Base-by-base conservation (phyloP, 2,797 vertebrate genomes). In the Bovichtus variegatus region DNA sequence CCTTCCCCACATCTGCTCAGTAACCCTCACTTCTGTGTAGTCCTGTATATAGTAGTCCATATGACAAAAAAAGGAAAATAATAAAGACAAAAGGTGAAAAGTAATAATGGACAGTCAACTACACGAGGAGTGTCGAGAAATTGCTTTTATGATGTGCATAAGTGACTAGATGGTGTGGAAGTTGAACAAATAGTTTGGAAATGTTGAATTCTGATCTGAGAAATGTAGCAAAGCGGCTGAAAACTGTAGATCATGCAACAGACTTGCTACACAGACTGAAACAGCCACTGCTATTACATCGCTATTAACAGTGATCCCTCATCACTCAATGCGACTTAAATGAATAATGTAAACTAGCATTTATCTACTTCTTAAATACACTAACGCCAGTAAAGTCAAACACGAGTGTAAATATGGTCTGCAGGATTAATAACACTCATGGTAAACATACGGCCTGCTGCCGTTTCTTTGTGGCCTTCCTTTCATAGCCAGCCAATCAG, bases 401-500 rank as follows among this genome's bases (percentile, higher is more conserved):
- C 3, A 47, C 15, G 11, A 0, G 23, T 19, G 7, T 0, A 23
- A 31, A 44, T 72, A 15, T 65, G 2, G n/a, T 16, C 3, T 2
- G 9, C 5, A 10, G 19, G 19, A 2, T 79, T 60, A n/a, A 13
- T 34, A 34, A 34, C 31, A 31, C 31, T 31, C 31, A 34, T 34
- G 34, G 31, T 34, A 65, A 82, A 81, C 54, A 69, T 23, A 21
- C 12, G 50, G 74, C 47, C 62, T 80, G 62, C 16, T 51, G 68
- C 8, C 8, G 31, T 90, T 94, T 84, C 91, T 92, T 94, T 93
- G 92, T 92, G 87, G 77, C 3, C 61, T 74, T 61, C 71, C 83
- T 59, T 91, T 93, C 89, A 81, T 27, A 87, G 78, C 36, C 0
- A 31, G 34, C 93, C 91, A 94, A 94, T 93, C 89, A 89, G 41